phyloP scores from a whole-genome alignment of 2,888 invertebrate genomes.

The Julus scanicus region DNA sequence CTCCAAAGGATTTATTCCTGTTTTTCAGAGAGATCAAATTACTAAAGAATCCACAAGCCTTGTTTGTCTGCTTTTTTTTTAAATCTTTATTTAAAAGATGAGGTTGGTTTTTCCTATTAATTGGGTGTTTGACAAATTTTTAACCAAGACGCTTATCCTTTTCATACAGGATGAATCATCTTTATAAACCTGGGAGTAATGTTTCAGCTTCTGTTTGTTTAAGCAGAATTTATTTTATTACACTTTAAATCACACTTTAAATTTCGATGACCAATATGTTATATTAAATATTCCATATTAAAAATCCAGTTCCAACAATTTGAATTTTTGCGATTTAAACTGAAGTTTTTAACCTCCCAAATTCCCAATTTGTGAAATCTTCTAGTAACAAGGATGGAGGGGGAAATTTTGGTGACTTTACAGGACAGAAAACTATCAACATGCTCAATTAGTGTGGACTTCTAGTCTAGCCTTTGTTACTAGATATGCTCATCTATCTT shows the following conservation, averaged over 20 bases:
- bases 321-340: too few relatives aligned
- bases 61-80: neutral
- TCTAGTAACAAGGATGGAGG: neutral
- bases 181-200: neutral
- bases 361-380: too few relatives aligned
- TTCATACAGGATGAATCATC: neutral
- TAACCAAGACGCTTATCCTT: neutral
- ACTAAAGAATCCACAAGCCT: neutral
- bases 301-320: too few relatives aligned
- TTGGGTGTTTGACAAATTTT: neutral
- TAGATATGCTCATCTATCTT: slow-evolving; percentile 50
- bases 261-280: too few relatives aligned
- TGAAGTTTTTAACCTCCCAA: too few relatives aligned
- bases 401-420: neutral
- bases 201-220: too few relatives aligned
- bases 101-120: neutral
- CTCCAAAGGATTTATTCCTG: slow-evolving; percentile 34
- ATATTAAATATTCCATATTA: too few relatives aligned
- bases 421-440: neutral
- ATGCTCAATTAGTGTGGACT: slow-evolving; percentile 42
- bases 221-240: too few relatives aligned
- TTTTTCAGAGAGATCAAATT: slow-evolving; percentile 32
- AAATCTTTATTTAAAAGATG: slow-evolving; percentile 34
- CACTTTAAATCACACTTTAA: too few relatives aligned
- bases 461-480: slow-evolving; percentile 38